These are phyloP conservation scores for Dascillus cervinus DNA, from an alignment of 2,888 invertebrate genomes.

Conservation along the genomic window DNA sequence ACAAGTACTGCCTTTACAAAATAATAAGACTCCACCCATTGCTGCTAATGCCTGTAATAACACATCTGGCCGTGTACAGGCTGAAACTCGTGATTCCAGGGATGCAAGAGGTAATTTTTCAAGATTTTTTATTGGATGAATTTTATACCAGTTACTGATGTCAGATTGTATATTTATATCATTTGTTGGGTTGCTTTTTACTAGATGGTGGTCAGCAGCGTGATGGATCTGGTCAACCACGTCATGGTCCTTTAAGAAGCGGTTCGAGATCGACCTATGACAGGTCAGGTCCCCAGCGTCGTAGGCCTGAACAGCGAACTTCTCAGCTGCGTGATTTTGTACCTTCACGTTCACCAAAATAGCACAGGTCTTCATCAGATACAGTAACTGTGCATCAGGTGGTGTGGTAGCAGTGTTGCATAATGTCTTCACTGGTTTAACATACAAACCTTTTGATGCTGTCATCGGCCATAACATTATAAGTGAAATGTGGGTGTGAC, in stretches of 20 bases:
- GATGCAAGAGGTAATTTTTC: conserved; percentile 19
- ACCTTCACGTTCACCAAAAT: conserved; percentile 41
- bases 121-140: too few relatives aligned
- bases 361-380: conserved; percentile 25
- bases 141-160: too few relatives aligned
- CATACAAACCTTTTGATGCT: conserved; percentile 14
- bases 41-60: conserved; percentile 13
- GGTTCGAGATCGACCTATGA: conserved; percentile 27
- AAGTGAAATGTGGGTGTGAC: conserved; percentile 19
- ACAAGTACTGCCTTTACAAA: conserved; percentile 8
- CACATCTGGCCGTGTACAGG: conserved; percentile 17
- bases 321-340: conserved; percentile 40
- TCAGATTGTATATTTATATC: background rate
- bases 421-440: conserved; percentile 9
- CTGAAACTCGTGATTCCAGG: conserved; percentile 21
- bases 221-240: conserved; percentile 15
- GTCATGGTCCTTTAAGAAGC: conserved; percentile 18
- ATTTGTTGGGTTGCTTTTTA: conserved; percentile 4
- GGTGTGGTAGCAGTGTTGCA: conserved; percentile 19
- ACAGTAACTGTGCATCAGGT: conserved; percentile 24
- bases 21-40: conserved; percentile 7
- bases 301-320: conserved; percentile 32
- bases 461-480: conserved; percentile 16
- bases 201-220: conserved; percentile 18
- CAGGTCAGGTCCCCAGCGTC: conserved; percentile 25